Conservation (phyloP, 2,888 invertebrate species). For the Archips crataeganus region DNA sequence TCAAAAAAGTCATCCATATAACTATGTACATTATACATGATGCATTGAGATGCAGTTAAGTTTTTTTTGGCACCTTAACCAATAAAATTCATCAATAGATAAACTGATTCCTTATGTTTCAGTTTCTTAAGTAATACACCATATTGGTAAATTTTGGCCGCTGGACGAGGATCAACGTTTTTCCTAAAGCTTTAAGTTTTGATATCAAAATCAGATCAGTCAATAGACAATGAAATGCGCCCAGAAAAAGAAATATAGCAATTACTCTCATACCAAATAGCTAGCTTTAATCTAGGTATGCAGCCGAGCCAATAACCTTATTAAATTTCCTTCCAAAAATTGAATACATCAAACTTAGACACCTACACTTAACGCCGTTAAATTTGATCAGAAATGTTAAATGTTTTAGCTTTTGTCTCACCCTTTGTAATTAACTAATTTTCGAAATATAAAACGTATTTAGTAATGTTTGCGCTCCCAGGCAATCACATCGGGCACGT, state of each 20-base stretch:
- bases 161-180: no score
- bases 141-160: no score
- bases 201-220: no score
- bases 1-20: not conserved
- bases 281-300: not conserved
- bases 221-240: no score
- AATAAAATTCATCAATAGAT: no score
- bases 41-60: no score
- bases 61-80: no score
- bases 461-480: not conserved
- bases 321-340: not conserved
- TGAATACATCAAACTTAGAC: conserved; percentile 1
- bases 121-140: no score
- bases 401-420: not conserved
- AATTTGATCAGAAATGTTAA: not conserved
- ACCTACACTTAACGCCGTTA: not conserved
- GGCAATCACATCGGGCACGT: conserved; percentile 44
- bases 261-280: not conserved
- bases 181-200: no score
- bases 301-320: not conserved
- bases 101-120: no score
- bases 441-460: conserved; percentile 7
- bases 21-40: no score
- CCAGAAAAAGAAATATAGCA: not conserved
- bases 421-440: conserved; percentile 17